Conservation (phyloP, 2,888 invertebrate species). For the Apodemia zela region DNA sequence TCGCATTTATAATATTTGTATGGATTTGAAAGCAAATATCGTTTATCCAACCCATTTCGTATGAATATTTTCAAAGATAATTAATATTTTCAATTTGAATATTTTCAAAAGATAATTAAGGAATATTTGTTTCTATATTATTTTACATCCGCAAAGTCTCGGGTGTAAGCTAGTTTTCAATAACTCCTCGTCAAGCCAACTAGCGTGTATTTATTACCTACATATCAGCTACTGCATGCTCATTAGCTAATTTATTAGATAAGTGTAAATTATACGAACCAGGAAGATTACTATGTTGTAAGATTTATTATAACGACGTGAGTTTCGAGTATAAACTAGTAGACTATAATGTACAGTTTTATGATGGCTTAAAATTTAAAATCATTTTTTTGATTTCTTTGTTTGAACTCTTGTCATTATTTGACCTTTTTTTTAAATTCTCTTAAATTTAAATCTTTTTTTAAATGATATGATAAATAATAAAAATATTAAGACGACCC, state of each 20-base stretch:
- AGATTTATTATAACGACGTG: constrained; percentile 35
- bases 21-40: neutral
- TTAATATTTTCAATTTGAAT: too few species aligned
- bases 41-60: constrained; percentile 9
- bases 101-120: too few species aligned
- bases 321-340: neutral
- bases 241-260: constrained; percentile 69
- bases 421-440: too few species aligned
- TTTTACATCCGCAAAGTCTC: neutral
- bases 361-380: neutral
- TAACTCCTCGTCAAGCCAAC: neutral
- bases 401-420: too few species aligned
- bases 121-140: neutral
- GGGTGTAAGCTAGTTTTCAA: neutral
- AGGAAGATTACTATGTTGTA: constrained; percentile 58
- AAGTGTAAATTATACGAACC: constrained; percentile 63
- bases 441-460: too few species aligned
- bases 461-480: too few species aligned
- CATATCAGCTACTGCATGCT: constrained; percentile 62
- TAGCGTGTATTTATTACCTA: constrained; percentile 60
- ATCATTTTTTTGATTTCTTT: too few species aligned
- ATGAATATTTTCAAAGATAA: too few species aligned
- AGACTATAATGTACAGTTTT: neutral
- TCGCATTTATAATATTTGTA: too few species aligned
- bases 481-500: too few species aligned